Percentiles rank a stretch among this genome's conserved stretches.
phyloP scores from a whole-genome alignment of 2,888 invertebrate genomes.

The Argyresthia albistria region DNA sequence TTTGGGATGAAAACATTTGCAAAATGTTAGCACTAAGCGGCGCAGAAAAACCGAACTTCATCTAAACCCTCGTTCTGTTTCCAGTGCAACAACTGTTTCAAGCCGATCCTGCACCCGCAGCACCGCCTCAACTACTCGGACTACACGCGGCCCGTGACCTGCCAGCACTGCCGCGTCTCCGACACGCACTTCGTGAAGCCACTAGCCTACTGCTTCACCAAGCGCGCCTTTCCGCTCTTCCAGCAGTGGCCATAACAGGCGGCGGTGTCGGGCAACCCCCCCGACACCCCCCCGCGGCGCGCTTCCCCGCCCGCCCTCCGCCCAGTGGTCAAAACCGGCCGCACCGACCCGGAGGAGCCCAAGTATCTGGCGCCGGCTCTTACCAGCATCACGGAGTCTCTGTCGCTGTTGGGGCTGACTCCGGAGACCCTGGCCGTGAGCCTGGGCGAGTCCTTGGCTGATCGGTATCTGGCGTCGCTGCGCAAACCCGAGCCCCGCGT shows the following conservation, averaged over 20 bases:
- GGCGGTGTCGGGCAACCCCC: constrained; percentile 77
- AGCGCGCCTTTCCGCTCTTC: constrained; percentile 77
- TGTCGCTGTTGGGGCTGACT: constrained; percentile 53
- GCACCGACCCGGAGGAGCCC: constrained; percentile 33
- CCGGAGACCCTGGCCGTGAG: constrained; percentile 58
- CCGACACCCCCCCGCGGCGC: constrained; percentile 63
- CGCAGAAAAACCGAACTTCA: no score
- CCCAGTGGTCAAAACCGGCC: constrained; percentile 58
- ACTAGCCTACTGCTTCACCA: constrained; percentile 86
- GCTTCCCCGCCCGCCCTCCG: constrained; percentile 56
- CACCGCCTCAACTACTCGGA: constrained; percentile 94
- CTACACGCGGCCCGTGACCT: constrained; percentile 92
- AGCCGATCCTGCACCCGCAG: constrained; percentile 88
- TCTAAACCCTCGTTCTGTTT: no score
- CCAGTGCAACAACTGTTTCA: constrained; percentile 94
- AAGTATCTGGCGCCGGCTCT: constrained; percentile 42
- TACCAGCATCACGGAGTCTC: constrained; percentile 55
- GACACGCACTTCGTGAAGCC: constrained; percentile 97
- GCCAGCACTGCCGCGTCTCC: constrained; percentile 90
- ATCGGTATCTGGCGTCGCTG: constrained; percentile 53
- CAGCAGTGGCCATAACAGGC: constrained; percentile 92
- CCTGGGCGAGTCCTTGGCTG: constrained; percentile 60
- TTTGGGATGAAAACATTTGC: no score
- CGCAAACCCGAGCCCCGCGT: constrained; percentile 33
- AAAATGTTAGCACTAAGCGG: no score